These are phyloP conservation scores for Spilosoma lubricipeda DNA, from an alignment of 2,888 invertebrate genomes.

Conservation along the genomic window DNA sequence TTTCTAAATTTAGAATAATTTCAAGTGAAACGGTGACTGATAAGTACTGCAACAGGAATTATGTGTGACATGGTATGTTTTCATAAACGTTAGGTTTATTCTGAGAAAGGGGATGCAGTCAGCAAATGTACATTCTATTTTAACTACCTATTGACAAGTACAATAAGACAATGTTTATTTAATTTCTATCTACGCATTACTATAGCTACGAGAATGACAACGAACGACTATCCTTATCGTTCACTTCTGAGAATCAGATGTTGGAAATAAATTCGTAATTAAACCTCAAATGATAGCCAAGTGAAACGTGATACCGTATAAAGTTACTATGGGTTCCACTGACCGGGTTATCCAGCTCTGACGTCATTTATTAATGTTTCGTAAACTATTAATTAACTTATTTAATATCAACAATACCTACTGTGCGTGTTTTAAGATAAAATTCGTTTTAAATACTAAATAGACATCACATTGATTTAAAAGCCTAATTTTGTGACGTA, in stretches of 20 bases:
- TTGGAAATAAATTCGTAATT: constrained; percentile 10
- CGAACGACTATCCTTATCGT: background rate
- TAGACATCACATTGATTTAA: background rate
- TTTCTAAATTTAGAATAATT: background rate
- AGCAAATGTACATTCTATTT: background rate
- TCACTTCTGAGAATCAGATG: constrained; percentile 13
- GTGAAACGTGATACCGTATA: constrained; percentile 53
- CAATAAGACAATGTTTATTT: background rate
- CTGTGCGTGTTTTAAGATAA: background rate
- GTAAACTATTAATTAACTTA: constrained; percentile 1
- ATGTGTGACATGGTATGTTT: background rate
- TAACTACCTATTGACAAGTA: background rate
- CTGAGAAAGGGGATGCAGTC: background rate
- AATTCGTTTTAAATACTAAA: background rate
- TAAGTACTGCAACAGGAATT: background rate
- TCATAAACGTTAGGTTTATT: background rate
- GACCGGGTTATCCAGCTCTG: constrained; percentile 60
- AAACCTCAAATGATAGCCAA: constrained; percentile 54
- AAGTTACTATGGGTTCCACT: constrained; percentile 62
- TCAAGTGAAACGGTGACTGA: too few relatives aligned
- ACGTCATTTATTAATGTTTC: constrained; percentile 41
- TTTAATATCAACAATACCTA: background rate
- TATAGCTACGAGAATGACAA: background rate
- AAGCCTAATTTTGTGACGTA: background rate
- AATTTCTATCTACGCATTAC: background rate